A percentile compares a stretch with the other conserved stretches of the same genome.
Conservation (phyloP, 2,113 vertebrate species). For the Periophthalmodon schlosseri region DNA sequence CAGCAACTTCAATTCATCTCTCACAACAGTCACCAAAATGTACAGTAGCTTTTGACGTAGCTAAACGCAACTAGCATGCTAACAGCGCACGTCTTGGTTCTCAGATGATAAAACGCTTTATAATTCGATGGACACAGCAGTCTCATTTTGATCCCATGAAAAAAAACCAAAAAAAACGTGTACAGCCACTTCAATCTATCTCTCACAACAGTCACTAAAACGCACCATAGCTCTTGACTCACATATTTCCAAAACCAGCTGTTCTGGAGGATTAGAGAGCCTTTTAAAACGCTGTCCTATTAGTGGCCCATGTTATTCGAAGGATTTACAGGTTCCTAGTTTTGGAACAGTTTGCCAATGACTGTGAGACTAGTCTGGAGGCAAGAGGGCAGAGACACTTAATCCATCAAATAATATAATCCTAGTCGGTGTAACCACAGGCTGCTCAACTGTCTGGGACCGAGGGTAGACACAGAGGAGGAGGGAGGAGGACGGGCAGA, state of each 20-base stretch:
- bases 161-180: no score
- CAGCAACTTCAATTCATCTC: not conserved
- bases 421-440: conserved; percentile 46
- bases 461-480: conserved; percentile 5
- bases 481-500: conserved; percentile 18
- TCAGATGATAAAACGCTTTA: no score
- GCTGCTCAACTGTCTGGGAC: conserved; percentile 47
- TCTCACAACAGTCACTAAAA: not conserved
- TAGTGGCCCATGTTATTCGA: conserved; percentile 7
- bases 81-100: no score
- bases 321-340: conserved; percentile 13
- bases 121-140: no score
- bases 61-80: no score
- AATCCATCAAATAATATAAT: conserved; percentile 69
- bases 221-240: not conserved
- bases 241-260: not conserved
- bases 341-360: not conserved
- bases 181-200: not conserved
- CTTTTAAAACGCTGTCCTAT: conserved; percentile 6
- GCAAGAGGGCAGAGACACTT: conserved; percentile 53
- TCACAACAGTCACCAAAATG: not conserved
- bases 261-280: not conserved
- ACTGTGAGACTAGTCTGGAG: conserved; percentile 24
- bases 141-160: no score
- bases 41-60: not conserved